Base-by-base conservation (phyloP, 2,888 invertebrate species). In the Cheilosia grossa region DNA sequence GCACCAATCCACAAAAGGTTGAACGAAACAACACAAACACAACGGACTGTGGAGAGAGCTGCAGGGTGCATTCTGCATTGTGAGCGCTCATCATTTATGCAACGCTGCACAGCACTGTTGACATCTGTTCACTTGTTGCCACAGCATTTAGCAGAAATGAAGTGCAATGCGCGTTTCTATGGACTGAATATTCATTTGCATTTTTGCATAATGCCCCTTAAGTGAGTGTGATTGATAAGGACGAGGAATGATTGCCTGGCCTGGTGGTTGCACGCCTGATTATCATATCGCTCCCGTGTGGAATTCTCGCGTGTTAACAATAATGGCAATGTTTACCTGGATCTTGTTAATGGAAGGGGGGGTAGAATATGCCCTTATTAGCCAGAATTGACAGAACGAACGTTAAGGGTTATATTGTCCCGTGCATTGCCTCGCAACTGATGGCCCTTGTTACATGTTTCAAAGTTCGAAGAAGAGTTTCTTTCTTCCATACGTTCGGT, bases 61-160 rank as follows among this genome's bases (percentile, higher is more conserved):
- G 53, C n/a, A 15, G 33, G 51, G 24, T 33, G 47, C 80, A 61
- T 33, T 37, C 17, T 33, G 47, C 80, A 61, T 33, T 37, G 42
- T 58, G 30, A 69, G 30, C 17, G 69, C 85, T 85, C 80, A 85
- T 85, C 85, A 85, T 80, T 80, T 85, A 85, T 85, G 74, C 85
- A 85, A 75, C 24, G 61, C 81, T 75, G 80, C 74, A 63, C 66
- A 30, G 72, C 42, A 61, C 42, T 59, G 85, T 75, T 85, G 85
- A 85, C 85, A 85, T 85, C 85, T 85, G 85, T 85, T 85, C 81
- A 85, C 85, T 85, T 85, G 80, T 85, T 85, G 85, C 75, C 80
- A 75, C 75, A 81, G 70, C 85, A 59, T 85, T 85, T 81, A 81
- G 81, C 59, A 66, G 72, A 81, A 80, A 75, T 80, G 75, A 85